Percentiles rank a stretch among this genome's conserved stretches.
Conservation (phyloP, 2,797 vertebrate genomes). For the Halcyon badia region DNA sequence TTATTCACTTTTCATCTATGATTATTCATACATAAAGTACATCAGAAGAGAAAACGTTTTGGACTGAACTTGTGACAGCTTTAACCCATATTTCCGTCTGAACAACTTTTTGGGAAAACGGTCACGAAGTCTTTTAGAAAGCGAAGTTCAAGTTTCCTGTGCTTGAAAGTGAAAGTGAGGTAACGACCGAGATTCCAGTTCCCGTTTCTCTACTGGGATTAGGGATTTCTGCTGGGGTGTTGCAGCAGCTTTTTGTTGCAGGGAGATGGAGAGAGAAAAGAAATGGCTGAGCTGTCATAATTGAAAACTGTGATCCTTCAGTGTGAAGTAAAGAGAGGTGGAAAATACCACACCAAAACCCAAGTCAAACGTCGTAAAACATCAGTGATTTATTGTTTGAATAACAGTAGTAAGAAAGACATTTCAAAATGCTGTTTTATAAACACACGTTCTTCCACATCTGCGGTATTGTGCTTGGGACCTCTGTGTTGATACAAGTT, state of each 20-base stretch:
- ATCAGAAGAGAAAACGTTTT: constrained; percentile 19
- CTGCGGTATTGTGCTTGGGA: constrained; percentile 43
- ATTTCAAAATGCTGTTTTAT: constrained; percentile 17
- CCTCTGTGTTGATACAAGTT: constrained; percentile 14
- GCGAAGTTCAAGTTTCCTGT: constrained; percentile 10
- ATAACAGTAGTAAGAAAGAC: background rate
- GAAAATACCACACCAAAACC: constrained; percentile 2
- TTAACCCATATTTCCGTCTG: constrained; percentile 12
- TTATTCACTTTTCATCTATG: constrained; percentile 59
- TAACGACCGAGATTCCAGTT: background rate
- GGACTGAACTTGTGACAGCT: background rate
- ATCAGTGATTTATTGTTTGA: constrained; percentile 26
- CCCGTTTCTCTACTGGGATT: background rate
- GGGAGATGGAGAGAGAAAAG: background rate
- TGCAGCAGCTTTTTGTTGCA: background rate
- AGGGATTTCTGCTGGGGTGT: background rate
- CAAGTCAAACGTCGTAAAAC: background rate
- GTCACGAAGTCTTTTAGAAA: background rate
- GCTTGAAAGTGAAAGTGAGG: constrained; percentile 40
- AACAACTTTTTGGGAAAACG: constrained; percentile 28
- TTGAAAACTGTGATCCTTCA: background rate
- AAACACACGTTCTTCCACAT: background rate
- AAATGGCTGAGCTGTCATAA: background rate
- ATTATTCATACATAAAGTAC: constrained; percentile 36
- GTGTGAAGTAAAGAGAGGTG: constrained; percentile 1